Evolutionary conservation across 2,797 vertebrate genomes (phyloP).

Genomic region (Pelodytes ibericus): DNA sequence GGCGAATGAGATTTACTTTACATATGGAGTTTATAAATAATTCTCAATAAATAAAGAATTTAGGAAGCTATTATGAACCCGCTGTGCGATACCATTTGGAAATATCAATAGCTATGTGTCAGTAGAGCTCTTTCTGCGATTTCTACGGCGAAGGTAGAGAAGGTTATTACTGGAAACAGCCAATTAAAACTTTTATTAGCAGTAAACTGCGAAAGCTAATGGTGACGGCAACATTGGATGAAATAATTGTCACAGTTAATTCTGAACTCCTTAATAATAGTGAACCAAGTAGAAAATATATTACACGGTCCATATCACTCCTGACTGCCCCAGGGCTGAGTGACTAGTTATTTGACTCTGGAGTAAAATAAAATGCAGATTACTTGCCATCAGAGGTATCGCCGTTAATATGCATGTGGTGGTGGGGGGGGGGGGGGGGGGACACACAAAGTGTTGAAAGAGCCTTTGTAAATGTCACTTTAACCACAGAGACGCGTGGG

Average conservation of each 20-base stretch:
- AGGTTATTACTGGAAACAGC: conserved; percentile 80
- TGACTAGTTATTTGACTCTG: conserved; percentile 83
- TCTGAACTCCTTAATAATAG: conserved; percentile 85
- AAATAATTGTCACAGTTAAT: conserved; percentile 86
- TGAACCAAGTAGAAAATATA: conserved; percentile 82
- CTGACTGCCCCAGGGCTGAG: conserved; percentile 82
- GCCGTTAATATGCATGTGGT: conserved; percentile 67
- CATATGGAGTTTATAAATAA: conserved; percentile 54
- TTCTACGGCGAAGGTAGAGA: conserved; percentile 77
- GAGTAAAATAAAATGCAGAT: conserved; percentile 85
- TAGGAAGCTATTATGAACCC: conserved; percentile 61
- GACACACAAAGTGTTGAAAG: conserved; percentile 30
- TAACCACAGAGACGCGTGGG: not conserved
- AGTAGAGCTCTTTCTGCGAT: conserved; percentile 70
- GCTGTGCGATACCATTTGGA: conserved; percentile 62
- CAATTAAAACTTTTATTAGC: conserved; percentile 85
- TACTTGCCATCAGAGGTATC: conserved; percentile 76
- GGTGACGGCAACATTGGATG: conserved; percentile 75
- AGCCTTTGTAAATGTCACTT: conserved; percentile 18
- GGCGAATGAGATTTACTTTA: conserved; percentile 54
- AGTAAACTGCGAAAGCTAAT: conserved; percentile 81
- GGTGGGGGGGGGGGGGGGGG: too few relatives aligned
- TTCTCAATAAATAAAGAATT: conserved; percentile 56
- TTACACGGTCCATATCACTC: conserved; percentile 84
- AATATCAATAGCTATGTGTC: conserved; percentile 71